These are phyloP conservation scores for Anomalospiza imberbis DNA, from an alignment of 2,797 vertebrate genomes.

Conservation along the genomic window DNA sequence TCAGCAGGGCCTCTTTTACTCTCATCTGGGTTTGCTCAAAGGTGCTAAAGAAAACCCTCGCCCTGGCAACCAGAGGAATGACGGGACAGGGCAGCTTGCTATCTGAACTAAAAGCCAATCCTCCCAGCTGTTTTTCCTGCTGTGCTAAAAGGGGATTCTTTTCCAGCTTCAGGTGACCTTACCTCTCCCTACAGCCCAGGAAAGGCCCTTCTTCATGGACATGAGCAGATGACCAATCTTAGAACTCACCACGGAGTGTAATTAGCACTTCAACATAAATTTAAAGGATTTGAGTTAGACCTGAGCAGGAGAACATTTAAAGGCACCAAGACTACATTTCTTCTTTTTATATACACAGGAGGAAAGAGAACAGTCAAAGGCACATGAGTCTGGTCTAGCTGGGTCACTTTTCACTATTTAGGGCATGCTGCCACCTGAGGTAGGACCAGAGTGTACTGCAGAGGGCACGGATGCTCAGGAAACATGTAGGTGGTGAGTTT, in stretches of 20 bases:
- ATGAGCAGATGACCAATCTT: background rate
- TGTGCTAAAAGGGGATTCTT: background rate
- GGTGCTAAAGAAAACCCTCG: background rate
- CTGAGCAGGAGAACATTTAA: background rate
- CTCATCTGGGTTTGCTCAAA: background rate
- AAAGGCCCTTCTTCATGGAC: background rate
- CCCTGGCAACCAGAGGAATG: background rate
- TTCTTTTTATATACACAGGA: background rate
- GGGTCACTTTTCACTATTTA: background rate
- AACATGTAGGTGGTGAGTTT: background rate
- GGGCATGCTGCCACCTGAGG: background rate
- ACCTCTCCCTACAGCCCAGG: background rate
- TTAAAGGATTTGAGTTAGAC: background rate
- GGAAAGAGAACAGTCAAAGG: background rate
- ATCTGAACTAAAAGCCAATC: background rate
- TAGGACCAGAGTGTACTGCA: background rate
- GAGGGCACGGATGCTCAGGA: background rate
- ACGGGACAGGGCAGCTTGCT: background rate
- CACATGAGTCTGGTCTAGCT: background rate
- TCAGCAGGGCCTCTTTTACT: too few species aligned
- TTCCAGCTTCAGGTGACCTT: background rate
- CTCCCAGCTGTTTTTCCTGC: background rate
- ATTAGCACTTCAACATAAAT: background rate
- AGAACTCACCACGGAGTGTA: rapidly evolving
- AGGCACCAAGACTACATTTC: background rate